Percentiles rank a stretch among this genome's conserved stretches.
Conservation (phyloP, 2,888 invertebrate species). For the Torymus tubicola region DNA sequence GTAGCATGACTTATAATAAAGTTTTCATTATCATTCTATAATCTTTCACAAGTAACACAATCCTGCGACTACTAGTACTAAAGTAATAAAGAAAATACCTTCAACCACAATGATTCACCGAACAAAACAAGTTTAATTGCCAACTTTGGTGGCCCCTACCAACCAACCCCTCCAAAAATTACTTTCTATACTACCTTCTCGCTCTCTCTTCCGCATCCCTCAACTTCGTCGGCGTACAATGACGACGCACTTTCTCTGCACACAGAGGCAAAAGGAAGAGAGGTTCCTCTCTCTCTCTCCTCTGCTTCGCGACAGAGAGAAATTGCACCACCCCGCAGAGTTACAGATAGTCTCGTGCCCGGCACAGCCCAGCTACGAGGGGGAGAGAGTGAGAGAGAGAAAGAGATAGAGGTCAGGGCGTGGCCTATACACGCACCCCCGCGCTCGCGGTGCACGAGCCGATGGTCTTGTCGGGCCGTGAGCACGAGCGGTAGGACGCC, state of each 20-base stretch:
- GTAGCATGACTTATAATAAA: too few species aligned
- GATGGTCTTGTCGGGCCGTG: conserved; percentile 47
- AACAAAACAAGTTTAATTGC: not conserved
- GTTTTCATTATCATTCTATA: too few species aligned
- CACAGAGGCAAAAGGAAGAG: too few species aligned
- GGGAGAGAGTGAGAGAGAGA: conserved; percentile 21
- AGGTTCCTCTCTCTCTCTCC: too few species aligned
- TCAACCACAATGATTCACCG: not conserved
- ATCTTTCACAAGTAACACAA: too few species aligned
- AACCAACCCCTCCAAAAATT: too few species aligned
- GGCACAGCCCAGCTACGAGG: too few species aligned
- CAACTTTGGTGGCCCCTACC: too few species aligned
- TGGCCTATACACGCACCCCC: conserved; percentile 70
- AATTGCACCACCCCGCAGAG: conserved; percentile 15
- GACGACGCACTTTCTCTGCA: not conserved
- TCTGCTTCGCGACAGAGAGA: not conserved
- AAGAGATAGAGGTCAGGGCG: conserved; percentile 64
- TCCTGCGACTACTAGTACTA: too few species aligned
- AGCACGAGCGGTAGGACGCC: conserved; percentile 58
- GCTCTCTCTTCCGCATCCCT: too few species aligned
- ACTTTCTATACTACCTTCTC: not conserved
- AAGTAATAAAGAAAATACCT: too few species aligned
- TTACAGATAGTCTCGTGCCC: not conserved
- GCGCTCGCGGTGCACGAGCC: conserved; percentile 58
- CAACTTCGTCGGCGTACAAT: not conserved